Evolutionary conservation across 2,888 invertebrate genomes (phyloP), one percentile per base, ranked within the genome.

Genomic region (Cyclophora punctaria): DNA sequence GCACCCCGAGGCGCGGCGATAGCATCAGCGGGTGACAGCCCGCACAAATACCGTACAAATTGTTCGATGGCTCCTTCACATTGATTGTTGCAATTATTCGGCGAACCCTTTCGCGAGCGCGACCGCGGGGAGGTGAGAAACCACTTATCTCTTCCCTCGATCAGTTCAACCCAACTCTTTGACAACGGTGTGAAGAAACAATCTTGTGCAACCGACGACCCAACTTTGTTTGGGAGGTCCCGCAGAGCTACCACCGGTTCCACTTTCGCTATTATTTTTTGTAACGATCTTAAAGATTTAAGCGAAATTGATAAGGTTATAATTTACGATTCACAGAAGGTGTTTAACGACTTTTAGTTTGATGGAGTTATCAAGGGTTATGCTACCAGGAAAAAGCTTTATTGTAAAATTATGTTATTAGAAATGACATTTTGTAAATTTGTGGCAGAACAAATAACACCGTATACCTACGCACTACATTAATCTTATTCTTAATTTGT

Each of bases 11-110:
- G 80, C 62, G 83, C 65, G 64, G 63, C 75, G 85, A 85, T 84
- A 83, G 73, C 77, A 87, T 85, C 87, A 80, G 78, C 83, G 81
- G 83, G 82, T 80, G 83, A 83, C 86, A 84, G 78, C 87, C 88
- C 87, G 87, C 87, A 88, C 87, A 85, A 85, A 86, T 81, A 85
- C 83, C 84, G 81, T 85, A 88, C 86, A 86, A 88, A 86, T 86
- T 83, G 80, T 70, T 85, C 88, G 85, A 87, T 86, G 70, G 79
- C 83, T 86, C 80, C 83, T 86, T 73, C 73, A 81, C 76, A 85
- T 83, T 84, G 84, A 88, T 87, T 88, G 87, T 88, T 83, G 87
- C 87, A 86, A 87, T 88, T 86, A 85, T 86, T 86, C 79, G 75
- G 75, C 77, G 79, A 85, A 84, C 85, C 87, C 86, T 86, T 87